These are phyloP conservation scores for Chanos chanos DNA, from an alignment of 2,797 vertebrate species.

Conservation along the genomic window DNA sequence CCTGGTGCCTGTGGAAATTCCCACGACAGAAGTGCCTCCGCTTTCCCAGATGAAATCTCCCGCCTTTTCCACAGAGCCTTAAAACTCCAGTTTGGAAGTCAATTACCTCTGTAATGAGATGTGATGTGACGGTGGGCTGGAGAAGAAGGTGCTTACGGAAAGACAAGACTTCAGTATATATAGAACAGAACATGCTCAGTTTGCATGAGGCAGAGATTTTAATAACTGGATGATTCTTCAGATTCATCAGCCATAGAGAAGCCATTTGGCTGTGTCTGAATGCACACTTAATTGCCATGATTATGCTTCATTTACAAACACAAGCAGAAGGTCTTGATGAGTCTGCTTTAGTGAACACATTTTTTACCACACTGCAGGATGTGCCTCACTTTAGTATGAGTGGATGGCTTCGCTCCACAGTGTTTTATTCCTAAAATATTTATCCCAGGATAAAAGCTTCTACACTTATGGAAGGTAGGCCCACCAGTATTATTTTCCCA, in stretches of 20 bases:
- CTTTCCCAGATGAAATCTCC: conserved; percentile 25
- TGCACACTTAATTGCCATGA: background rate
- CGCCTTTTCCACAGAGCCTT: conserved; percentile 14
- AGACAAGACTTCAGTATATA: conserved; percentile 8
- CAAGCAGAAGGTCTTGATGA: background rate
- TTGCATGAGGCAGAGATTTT: conserved; percentile 9
- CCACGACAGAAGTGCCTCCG: conserved; percentile 24
- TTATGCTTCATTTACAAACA: background rate
- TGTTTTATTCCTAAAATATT: conserved; percentile 9
- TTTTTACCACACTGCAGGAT: background rate
- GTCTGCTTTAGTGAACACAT: conserved; percentile 1
- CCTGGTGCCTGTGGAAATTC: conserved; percentile 24
- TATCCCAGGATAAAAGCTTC: conserved; percentile 14
- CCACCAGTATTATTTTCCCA: background rate
- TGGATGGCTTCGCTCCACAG: background rate
- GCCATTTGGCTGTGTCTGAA: background rate
- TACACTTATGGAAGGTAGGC: conserved; percentile 16
- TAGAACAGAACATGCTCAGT: conserved; percentile 1
- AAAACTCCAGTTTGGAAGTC: conserved; percentile 16
- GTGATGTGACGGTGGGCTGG: conserved; percentile 1
- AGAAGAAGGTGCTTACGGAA: conserved; percentile 13
- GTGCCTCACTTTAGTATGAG: background rate
- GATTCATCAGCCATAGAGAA: background rate
- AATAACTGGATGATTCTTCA: background rate
- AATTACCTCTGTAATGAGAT: conserved; percentile 26